These are phyloP conservation scores for Plemyria rubiginata DNA, from an alignment of 2,888 invertebrate species.

Conservation along the genomic window DNA sequence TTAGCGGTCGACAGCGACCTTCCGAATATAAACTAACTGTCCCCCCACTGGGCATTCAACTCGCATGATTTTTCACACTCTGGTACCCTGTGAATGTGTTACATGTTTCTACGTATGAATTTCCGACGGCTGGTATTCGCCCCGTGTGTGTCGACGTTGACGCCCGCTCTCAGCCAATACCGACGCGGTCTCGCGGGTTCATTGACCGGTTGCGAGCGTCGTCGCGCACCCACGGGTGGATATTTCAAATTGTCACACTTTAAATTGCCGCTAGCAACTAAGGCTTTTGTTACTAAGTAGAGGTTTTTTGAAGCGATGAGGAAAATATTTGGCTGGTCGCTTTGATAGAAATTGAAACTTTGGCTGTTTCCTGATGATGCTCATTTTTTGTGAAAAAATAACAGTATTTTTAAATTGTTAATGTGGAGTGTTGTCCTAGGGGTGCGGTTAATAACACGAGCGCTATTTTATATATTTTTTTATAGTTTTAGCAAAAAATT, in stretches of 20 bases:
- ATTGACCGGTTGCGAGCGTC: conserved; percentile 26
- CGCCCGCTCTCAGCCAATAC: conserved; percentile 46
- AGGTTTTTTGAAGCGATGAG: conserved; percentile 48
- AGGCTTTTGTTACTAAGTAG: conserved; percentile 68
- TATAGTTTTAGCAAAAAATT: conserved; percentile 26
- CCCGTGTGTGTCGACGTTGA: conserved; percentile 48
- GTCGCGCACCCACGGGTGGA: conserved; percentile 51
- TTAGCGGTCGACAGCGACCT: conserved; percentile 61
- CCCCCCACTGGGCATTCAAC: conserved; percentile 54
- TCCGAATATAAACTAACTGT: conserved; percentile 70
- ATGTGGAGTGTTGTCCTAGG: conserved; percentile 32
- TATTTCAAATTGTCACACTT: conserved; percentile 53
- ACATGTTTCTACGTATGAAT: conserved; percentile 64
- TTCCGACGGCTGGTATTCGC: conserved; percentile 48
- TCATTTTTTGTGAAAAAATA: conserved; percentile 61
- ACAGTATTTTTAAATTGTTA: conserved; percentile 23
- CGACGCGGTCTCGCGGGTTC: conserved; percentile 42
- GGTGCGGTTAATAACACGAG: conserved; percentile 35
- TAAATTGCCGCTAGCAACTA: conserved; percentile 73
- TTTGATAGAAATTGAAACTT: conserved; percentile 74
- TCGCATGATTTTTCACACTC: conserved; percentile 69
- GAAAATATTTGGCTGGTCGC: conserved; percentile 80
- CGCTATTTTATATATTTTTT: conserved; percentile 26
- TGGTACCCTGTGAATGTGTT: conserved; percentile 74
- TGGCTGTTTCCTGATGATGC: conserved; percentile 72